Percentiles rank a stretch among this genome's conserved stretches.
Evolutionary conservation across 2,888 invertebrate species (phyloP).

Genomic region (Drosophila nr. fundita): DNA sequence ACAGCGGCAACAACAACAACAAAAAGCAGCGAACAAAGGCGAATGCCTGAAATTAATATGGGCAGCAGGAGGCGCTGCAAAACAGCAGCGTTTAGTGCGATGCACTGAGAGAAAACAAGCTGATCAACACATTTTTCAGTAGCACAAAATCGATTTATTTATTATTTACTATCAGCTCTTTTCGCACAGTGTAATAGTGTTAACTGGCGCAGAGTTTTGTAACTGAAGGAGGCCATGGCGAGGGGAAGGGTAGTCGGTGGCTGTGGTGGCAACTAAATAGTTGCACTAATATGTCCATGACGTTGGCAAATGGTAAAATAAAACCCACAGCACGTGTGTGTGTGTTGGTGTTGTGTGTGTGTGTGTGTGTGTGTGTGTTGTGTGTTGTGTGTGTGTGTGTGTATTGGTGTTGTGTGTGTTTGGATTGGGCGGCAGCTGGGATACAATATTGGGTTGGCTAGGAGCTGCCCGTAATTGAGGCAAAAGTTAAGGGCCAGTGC

Average conservation of each 20-base stretch:
- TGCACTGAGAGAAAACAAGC: constrained; percentile 33
- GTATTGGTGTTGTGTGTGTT: background rate
- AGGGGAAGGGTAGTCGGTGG: constrained; percentile 9
- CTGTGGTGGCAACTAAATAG: constrained; percentile 70
- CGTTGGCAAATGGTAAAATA: constrained; percentile 68
- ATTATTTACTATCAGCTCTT: background rate
- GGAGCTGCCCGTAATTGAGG: constrained; percentile 61
- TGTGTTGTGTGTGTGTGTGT: constrained; percentile 3
- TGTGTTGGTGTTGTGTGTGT: constrained; percentile 6
- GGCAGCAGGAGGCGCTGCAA: constrained; percentile 36
- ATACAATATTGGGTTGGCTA: constrained; percentile 8
- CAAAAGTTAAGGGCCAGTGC: constrained; percentile 46
- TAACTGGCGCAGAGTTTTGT: constrained; percentile 8
- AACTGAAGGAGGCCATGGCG: background rate
- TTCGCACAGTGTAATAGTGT: constrained; percentile 42
- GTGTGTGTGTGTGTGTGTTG: constrained; percentile 7
- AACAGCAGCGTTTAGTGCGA: constrained; percentile 21
- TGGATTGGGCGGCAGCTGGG: constrained; percentile 26
- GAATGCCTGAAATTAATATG: constrained; percentile 56
- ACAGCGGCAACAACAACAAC: constrained; percentile 40
- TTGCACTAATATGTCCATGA: constrained; percentile 71
- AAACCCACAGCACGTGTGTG: constrained; percentile 71
- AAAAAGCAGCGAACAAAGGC: constrained; percentile 50
- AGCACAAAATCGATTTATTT: background rate
- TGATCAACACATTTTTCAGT: background rate